Conservation (phyloP, 2,888 invertebrate species). For the Tricholauxania praeusta region DNA sequence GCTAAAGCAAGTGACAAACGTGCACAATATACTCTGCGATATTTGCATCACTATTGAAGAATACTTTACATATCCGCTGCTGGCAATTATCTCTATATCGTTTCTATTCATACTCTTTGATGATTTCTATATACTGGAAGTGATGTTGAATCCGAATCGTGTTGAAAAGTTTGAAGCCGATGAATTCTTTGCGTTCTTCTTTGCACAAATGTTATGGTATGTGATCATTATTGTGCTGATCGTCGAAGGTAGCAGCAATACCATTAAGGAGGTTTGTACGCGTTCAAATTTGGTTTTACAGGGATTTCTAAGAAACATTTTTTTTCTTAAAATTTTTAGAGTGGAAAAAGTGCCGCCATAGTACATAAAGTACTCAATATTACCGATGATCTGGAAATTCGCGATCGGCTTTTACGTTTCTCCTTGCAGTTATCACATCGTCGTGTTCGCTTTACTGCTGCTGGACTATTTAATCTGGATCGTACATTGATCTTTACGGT, state of each 20-base stretch:
- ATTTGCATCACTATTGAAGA: conserved; percentile 63
- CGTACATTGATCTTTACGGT: conserved; percentile 67
- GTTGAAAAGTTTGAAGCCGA: conserved; percentile 59
- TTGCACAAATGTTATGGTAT: conserved; percentile 63
- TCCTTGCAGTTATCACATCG: conserved; percentile 64
- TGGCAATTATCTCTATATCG: conserved; percentile 64
- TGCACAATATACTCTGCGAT: conserved; percentile 64
- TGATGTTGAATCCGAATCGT: conserved; percentile 59
- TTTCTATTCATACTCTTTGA: conserved; percentile 65
- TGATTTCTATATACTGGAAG: conserved; percentile 63
- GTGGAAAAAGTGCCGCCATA: conserved; percentile 55
- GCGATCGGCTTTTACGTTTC: conserved; percentile 60
- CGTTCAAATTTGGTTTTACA: not conserved
- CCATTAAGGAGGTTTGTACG: conserved; percentile 53
- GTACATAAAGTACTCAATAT: conserved; percentile 65
- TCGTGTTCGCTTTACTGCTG: conserved; percentile 65
- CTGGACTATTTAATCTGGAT: conserved; percentile 66
- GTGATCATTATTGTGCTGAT: conserved; percentile 61
- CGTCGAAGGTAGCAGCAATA: conserved; percentile 62
- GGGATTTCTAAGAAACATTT: not conserved
- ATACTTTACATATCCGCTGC: conserved; percentile 62
- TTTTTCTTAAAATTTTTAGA: conserved; percentile 35
- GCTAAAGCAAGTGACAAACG: conserved; percentile 61
- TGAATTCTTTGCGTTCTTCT: conserved; percentile 64
- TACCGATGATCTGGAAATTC: conserved; percentile 58